phyloP scores from a whole-genome alignment of 2,113 vertebrate species.

The Notarius lentiginosus region DNA sequence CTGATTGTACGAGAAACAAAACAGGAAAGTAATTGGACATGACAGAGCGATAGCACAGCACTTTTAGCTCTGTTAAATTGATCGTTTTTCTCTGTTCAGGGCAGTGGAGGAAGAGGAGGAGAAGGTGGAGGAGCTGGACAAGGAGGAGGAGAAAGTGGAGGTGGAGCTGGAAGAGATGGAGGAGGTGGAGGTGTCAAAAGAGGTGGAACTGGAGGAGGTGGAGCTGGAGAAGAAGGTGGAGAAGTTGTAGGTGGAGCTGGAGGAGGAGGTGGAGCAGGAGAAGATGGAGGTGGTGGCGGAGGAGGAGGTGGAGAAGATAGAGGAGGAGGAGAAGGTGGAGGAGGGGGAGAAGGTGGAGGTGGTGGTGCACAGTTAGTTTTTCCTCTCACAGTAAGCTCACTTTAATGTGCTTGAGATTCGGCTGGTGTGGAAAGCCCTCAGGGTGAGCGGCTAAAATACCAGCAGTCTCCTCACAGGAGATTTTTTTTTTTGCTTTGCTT shows the following conservation, averaged over 20 bases:
- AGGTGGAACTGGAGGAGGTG: too few species aligned
- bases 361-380: constrained; percentile 31
- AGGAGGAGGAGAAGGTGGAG: not conserved
- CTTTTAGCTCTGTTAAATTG: constrained; percentile 43
- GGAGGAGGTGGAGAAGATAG: too few species aligned
- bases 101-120: not conserved
- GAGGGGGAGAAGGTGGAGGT: not conserved
- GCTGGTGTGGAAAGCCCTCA: constrained; percentile 46
- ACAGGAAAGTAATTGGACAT: constrained; percentile 52
- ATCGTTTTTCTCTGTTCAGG: constrained; percentile 44
- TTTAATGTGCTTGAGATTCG: constrained; percentile 56
- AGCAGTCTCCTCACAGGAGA: constrained; percentile 24
- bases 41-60: constrained; percentile 46
- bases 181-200: too few species aligned
- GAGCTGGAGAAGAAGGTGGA: too few species aligned
- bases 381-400: constrained; percentile 39
- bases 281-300: too few species aligned
- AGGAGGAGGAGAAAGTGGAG: too few species aligned
- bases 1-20: constrained; percentile 28
- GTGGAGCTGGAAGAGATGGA: too few species aligned
- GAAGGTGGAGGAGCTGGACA: too few species aligned
- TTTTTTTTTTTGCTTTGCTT: not conserved
- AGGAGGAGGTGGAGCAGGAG: too few species aligned
- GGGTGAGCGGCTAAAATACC: constrained; percentile 15
- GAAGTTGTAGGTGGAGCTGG: too few species aligned